Conservation (phyloP, 2,888 invertebrate genomes). For the Lucinisca nassula region DNA sequence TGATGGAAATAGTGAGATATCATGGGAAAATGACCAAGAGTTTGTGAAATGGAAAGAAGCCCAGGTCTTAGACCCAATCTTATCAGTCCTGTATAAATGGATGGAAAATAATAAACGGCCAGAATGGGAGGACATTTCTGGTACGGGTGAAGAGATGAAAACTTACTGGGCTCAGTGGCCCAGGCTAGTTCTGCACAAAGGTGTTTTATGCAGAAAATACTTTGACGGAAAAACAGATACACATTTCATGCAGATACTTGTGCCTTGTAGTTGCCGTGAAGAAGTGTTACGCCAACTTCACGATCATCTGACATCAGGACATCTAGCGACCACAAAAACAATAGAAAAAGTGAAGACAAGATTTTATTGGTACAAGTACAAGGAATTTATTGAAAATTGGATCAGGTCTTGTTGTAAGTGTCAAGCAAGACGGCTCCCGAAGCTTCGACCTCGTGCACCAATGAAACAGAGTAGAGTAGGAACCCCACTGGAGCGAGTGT, state of each 20-base stretch:
- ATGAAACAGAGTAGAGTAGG: too few relatives aligned
- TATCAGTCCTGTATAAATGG: too few relatives aligned
- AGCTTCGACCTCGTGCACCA: too few relatives aligned
- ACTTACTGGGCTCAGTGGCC: slow-evolving; percentile 1
- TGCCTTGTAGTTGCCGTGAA: not conserved
- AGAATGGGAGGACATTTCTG: not conserved
- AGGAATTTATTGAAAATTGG: slow-evolving; percentile 15
- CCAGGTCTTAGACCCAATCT: not conserved
- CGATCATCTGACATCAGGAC: slow-evolving; percentile 21
- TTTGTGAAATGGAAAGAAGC: not conserved
- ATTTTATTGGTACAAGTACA: slow-evolving; percentile 40
- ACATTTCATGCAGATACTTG: not conserved
- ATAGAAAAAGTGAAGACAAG: too few relatives aligned
- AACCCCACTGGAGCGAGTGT: too few relatives aligned
- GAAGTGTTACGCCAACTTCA: not conserved
- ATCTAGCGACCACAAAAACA: too few relatives aligned
- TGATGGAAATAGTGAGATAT: not conserved
- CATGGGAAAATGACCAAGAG: not conserved
- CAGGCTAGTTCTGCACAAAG: not conserved
- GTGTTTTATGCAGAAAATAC: not conserved
- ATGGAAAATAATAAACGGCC: too few relatives aligned
- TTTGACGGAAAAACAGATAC: not conserved
- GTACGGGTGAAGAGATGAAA: slow-evolving; percentile 3
- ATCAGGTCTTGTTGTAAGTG: slow-evolving; percentile 20
- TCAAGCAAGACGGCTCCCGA: slow-evolving; percentile 11